phyloP scores from a whole-genome alignment of 2,888 invertebrate genomes.

The Alviniconcha strummeri region DNA sequence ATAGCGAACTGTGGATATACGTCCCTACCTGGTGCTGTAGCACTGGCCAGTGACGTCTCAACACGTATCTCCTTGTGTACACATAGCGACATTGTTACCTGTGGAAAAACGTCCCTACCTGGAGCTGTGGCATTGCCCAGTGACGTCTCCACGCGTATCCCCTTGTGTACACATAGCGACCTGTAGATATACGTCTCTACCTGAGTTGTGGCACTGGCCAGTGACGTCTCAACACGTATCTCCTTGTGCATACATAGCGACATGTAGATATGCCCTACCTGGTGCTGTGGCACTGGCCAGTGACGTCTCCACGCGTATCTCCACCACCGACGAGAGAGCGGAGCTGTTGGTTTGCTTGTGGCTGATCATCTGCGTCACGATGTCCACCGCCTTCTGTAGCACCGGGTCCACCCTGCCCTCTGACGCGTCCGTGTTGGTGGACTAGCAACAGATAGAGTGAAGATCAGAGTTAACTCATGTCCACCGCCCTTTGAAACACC shows the following conservation, averaged over 20 bases:
- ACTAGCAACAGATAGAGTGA: conserved; percentile 28
- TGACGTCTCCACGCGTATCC: no score
- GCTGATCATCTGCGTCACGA: conserved; percentile 80
- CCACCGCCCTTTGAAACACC: no score
- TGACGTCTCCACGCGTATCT: conserved; percentile 86
- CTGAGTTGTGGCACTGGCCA: conserved; percentile 26
- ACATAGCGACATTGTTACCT: no score
- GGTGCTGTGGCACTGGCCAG: conserved; percentile 28
- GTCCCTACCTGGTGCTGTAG: conserved; percentile 22
- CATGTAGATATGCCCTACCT: not conserved
- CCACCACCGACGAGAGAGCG: conserved; percentile 83
- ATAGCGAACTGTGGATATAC: no score
- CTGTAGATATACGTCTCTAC: not conserved
- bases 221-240: conserved; percentile 84
- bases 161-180: no score
- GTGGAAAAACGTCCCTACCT: not conserved
- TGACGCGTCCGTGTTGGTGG: conserved; percentile 28
- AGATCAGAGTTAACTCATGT: conserved; percentile 5
- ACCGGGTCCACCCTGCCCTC: conserved; percentile 36
- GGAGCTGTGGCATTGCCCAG: not conserved
- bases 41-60: conserved; percentile 78
- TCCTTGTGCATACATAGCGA: conserved; percentile 71
- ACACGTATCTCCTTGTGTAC: conserved; percentile 80
- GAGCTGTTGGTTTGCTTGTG: conserved; percentile 78
- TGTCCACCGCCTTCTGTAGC: conserved; percentile 56